These are phyloP conservation scores for Lordiphosa clarofinis DNA, from an alignment of 1,140 invertebrate genomes.

Conservation along the genomic window DNA sequence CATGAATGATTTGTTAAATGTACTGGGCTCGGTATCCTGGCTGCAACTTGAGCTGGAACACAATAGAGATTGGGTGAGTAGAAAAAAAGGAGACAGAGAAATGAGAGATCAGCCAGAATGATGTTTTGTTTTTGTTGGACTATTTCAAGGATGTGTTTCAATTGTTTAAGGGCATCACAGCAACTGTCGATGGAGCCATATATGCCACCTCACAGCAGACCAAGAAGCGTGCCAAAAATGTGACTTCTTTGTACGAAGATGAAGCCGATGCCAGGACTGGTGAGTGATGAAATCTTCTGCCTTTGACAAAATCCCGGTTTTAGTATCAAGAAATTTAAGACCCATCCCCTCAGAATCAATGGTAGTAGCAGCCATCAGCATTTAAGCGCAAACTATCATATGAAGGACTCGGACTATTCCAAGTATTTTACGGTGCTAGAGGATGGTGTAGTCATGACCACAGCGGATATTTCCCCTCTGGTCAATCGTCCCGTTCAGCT, in stretches of 20 bases:
- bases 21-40: constrained; percentile 29
- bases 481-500: constrained; percentile 89
- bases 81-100: no score
- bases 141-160: constrained; percentile 49
- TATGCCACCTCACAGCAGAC: no score
- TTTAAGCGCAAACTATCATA: constrained; percentile 55
- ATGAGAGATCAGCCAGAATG: constrained; percentile 8
- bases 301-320: constrained; percentile 93
- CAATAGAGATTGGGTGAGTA: no score
- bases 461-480: constrained; percentile 89
- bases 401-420: constrained; percentile 87
- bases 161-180: constrained; percentile 42
- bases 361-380: constrained; percentile 8
- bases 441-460: constrained; percentile 94
- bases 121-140: constrained; percentile 27
- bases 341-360: constrained; percentile 49
- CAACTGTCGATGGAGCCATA: no score
- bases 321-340: constrained; percentile 87
- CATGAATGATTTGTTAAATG: constrained; percentile 60
- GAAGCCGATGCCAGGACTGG: constrained; percentile 32
- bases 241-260: constrained; percentile 47
- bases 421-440: constrained; percentile 92
- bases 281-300: no score
- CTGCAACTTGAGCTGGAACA: constrained; percentile 31
- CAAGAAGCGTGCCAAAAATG: constrained; percentile 65